A percentile compares a stretch with the other conserved stretches of the same genome.
Evolutionary conservation across 2,797 vertebrate species (phyloP).

Genomic region (Anolis apletophallus): DNA sequence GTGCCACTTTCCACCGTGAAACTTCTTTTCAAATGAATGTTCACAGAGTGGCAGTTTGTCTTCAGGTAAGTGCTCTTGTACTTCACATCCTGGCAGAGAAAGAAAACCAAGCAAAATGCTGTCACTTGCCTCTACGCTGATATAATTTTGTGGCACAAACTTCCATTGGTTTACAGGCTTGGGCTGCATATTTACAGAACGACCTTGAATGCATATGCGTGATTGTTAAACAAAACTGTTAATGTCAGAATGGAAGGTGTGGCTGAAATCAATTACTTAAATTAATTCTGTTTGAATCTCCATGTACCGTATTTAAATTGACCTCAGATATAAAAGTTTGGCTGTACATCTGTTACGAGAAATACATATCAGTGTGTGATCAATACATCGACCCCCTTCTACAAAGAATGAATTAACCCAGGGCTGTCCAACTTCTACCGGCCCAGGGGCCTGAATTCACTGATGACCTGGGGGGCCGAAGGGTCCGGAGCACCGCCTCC

Average conservation of each 20-base stretch:
- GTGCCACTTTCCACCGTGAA: not conserved
- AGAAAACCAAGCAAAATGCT: not conserved
- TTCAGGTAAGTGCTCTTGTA: not conserved
- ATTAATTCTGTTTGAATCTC: not conserved
- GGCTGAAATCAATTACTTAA: not conserved
- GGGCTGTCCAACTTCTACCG: too few relatives aligned
- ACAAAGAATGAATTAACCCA: too few relatives aligned
- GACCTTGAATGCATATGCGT: too few relatives aligned
- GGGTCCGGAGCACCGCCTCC: too few relatives aligned
- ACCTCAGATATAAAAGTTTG: not conserved
- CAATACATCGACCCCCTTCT: too few relatives aligned
- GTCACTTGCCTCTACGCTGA: not conserved
- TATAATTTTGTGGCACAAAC: not conserved
- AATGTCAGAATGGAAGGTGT: not conserved
- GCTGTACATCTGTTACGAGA: not conserved
- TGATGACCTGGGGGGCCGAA: too few relatives aligned
- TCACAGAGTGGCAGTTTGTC: not conserved
- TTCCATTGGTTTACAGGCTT: not conserved
- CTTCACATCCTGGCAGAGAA: not conserved
- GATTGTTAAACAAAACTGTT: slow-evolving; percentile 1
- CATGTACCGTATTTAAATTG: not conserved
- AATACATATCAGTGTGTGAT: not conserved
- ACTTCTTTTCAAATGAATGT: not conserved
- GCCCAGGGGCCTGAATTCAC: too few relatives aligned
- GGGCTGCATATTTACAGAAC: not conserved